Conservation (phyloP, 2,888 invertebrate species). For the Cosmopolites sordidus region DNA sequence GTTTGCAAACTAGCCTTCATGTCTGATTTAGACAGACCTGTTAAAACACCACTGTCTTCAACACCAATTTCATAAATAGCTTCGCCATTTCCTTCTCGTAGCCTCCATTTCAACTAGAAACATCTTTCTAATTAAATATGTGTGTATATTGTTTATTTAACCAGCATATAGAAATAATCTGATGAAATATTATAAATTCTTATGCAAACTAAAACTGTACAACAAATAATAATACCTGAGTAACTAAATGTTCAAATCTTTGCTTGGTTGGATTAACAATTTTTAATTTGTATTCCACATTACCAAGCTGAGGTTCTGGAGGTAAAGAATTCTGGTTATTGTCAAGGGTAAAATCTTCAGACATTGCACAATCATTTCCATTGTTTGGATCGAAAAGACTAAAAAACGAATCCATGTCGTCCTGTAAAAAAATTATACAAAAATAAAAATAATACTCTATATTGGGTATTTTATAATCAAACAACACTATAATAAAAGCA, state of each 20-base stretch:
- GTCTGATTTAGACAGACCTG: slow-evolving; percentile 78
- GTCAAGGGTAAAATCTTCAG: slow-evolving; percentile 48
- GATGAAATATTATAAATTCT: too few species aligned
- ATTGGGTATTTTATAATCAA: not conserved
- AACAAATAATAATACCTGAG: slow-evolving; percentile 68
- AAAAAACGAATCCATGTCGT: slow-evolving; percentile 74
- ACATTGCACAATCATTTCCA: slow-evolving; percentile 52
- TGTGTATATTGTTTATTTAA: too few species aligned
- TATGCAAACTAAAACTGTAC: too few species aligned
- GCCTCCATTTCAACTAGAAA: slow-evolving; percentile 87
- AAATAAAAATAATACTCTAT: too few species aligned
- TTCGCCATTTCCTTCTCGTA: slow-evolving; percentile 93
- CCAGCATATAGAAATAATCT: too few species aligned
- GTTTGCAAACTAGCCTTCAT: slow-evolving; percentile 84
- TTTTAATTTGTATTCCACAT: slow-evolving; percentile 94
- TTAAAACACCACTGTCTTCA: slow-evolving; percentile 81
- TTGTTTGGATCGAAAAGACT: slow-evolving; percentile 69
- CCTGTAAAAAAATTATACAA: too few species aligned
- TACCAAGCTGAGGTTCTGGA: slow-evolving; percentile 90
- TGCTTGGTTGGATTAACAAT: slow-evolving; percentile 87
- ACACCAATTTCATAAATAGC: slow-evolving; percentile 98
- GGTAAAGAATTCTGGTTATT: slow-evolving; percentile 64
- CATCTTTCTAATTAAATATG: too few species aligned
- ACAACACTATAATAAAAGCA: not conserved
- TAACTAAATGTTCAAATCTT: slow-evolving; percentile 92